Base-by-base conservation (phyloP, 2,797 vertebrate genomes). In the Aratinga solstitialis region DNA sequence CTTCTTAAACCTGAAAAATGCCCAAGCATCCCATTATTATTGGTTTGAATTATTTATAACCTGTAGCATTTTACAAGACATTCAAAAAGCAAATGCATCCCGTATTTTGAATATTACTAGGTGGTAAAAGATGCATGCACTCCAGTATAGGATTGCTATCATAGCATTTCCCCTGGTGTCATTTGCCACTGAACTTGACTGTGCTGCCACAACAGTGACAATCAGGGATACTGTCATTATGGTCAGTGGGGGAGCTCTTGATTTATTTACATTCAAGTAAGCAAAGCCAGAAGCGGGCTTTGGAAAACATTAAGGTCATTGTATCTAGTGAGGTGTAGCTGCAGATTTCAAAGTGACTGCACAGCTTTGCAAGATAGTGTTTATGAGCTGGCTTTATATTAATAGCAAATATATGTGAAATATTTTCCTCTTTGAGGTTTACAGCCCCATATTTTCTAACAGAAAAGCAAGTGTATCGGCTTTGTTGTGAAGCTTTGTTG, bases 41-140 rank as follows among this genome's bases (percentile, higher is more conserved):
- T 77, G 69, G 18, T 69, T 93, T 96, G 81, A 95, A 94, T 96
- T 95, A 94, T 92, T 95, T 96, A 94, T 90, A 91, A 43, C 26
- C 26, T 72, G 69, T 92, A 94, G 78, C 75, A 91, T 87, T 93
- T 91, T 87, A 58, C 87, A 93, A 94, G 86, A 50, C 48, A 65
- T 90, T 95, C n/a, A 13, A 77, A 87, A 95, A 93, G 59, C 65
- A 90, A 97, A 93, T 58, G 72, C 54, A 83, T 92, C 84, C 81
- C 68, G 11, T 93, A 94, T 94, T 94, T 93, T 94, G 77, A 82
- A 74, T 93, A 81, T 95, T 94, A 92, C 43, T 85, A 78, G 56
- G 67, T 87, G 75, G 73, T 84, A 93, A 96, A 94, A 91, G 45
- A 81, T 73, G 73, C 66, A 73, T 0, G 0, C 32, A 80, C 6